Conservation (phyloP, 2,113 vertebrate species). For the Lethenteron reissneri region DNA sequence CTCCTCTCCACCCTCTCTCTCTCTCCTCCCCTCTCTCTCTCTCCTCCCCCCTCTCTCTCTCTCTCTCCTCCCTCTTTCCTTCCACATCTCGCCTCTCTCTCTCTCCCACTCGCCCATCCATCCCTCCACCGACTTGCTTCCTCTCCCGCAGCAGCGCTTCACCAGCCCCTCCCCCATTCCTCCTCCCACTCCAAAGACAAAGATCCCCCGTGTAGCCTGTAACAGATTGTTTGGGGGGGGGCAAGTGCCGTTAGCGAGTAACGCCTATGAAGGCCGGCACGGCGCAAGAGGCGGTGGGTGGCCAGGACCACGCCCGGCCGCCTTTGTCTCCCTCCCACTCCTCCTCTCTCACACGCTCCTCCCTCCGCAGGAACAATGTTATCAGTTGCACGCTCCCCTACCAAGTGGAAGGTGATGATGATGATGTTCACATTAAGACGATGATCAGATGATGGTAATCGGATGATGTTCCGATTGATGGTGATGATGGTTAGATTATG, state of each 20-base stretch:
- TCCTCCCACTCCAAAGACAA: not conserved
- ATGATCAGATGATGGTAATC: too few species aligned
- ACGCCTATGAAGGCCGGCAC: too few species aligned
- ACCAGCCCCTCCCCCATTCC: not conserved
- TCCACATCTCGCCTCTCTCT: not conserved
- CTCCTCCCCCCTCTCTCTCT: not conserved
- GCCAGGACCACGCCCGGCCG: too few species aligned
- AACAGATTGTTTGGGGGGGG: too few species aligned
- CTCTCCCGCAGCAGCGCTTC: not conserved
- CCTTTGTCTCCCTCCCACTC: not conserved
- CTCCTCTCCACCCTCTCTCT: not conserved
- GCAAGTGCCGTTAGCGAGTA: too few species aligned
- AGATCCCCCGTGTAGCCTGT: too few species aligned
- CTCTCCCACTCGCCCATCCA: not conserved
- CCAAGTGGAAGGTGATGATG: too few species aligned
- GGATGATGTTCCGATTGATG: too few species aligned
- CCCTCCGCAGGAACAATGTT: not conserved
- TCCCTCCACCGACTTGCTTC: not conserved
- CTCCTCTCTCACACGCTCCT: not conserved
- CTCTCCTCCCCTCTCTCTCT: not conserved
- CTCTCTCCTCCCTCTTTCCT: not conserved
- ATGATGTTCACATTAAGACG: too few species aligned
- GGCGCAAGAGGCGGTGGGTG: too few species aligned
- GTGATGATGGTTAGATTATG: too few species aligned
- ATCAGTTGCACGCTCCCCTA: too few species aligned